Evolutionary conservation across 2,113 vertebrate genomes (phyloP), one percentile per base, ranked within the genome.

Genomic region (Nothobranchius kuhntae): DNA sequence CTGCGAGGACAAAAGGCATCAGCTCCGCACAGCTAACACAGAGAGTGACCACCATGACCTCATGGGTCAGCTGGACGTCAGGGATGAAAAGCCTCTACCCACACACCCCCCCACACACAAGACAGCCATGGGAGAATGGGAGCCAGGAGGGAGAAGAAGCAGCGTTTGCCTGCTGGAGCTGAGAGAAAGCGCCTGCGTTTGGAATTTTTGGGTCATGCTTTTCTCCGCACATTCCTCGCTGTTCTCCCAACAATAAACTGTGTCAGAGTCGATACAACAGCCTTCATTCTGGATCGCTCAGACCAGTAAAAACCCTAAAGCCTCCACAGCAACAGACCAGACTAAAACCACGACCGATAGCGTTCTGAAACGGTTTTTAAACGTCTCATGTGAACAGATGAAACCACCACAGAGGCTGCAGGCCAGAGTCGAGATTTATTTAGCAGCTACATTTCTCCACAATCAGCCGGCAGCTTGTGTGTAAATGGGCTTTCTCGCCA

Each of bases 171-270:
- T 63, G 77, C 76, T 76, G 65, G 68, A 83, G 81, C 82, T 88
- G 81, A 90, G 88, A 84, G 86, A 80, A 82, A 82, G 81, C 35
- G 60, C 65, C 71, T 73, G 70, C 73, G 79, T 74, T 84, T 78
- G 91, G 88, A 90, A 91, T 87, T 77, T 77, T 38, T 46, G 81
- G 92, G 89, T 90, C 90, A 88, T 68, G 83, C 82, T 81, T 87
- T 89, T 87, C 80, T 80, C 71, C 6, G 53, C 89, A 89, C 89
- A 91, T 93, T 92, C 91, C 86, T 69, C 65, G 2, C 77, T 5
- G n/a, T 79, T 60, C 78, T 85, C 69, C 11, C 58, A 71, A 87
- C 86, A 87, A 86, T 77, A 60, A 87, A 74, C 65, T 10, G 80
- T 77, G 76, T 82, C 80, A 88, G 57, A 51, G 76, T 17, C 44